phyloP scores from a whole-genome alignment of 2,797 vertebrate genomes.

The Acanthornis magna region DNA sequence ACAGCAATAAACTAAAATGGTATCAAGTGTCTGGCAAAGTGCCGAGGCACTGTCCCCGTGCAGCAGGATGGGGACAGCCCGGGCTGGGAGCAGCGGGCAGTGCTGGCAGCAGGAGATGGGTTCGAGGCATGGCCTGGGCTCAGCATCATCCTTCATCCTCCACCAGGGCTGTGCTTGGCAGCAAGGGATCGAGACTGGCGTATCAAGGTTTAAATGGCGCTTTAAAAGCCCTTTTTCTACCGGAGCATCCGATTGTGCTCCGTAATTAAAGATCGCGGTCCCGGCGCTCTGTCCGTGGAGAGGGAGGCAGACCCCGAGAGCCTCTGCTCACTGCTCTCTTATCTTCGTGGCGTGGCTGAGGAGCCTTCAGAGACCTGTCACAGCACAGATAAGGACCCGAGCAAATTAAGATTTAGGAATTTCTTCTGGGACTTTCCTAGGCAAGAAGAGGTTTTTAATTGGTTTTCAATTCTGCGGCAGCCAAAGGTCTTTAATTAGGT shows the following conservation, averaged over 20 bases:
- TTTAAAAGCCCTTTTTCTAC: neutral
- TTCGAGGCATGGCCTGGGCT: neutral
- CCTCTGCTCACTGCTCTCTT: neutral
- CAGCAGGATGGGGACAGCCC: neutral
- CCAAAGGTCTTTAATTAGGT: conserved; percentile 55
- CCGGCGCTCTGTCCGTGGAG: neutral
- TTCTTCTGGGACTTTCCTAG: conserved; percentile 49
- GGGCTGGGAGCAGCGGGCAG: neutral
- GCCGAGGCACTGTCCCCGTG: neutral
- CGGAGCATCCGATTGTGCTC: neutral
- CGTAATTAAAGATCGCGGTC: conserved; percentile 16
- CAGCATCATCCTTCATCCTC: neutral
- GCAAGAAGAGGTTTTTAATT: conserved; percentile 50
- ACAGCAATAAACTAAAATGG: neutral
- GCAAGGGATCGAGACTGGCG: rapidly evolving
- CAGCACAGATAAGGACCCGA: conserved; percentile 40
- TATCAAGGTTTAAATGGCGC: neutral
- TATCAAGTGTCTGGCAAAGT: neutral
- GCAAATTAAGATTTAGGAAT: conserved; percentile 66
- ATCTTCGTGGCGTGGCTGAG: neutral
- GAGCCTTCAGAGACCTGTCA: conserved; percentile 27
- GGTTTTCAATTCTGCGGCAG: neutral
- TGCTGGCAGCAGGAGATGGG: neutral
- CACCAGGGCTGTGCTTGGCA: neutral
- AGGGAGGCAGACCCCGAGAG: neutral